Evolutionary conservation across 2,113 vertebrate species (phyloP).

Genomic region (Zootoca vivipara): DNA sequence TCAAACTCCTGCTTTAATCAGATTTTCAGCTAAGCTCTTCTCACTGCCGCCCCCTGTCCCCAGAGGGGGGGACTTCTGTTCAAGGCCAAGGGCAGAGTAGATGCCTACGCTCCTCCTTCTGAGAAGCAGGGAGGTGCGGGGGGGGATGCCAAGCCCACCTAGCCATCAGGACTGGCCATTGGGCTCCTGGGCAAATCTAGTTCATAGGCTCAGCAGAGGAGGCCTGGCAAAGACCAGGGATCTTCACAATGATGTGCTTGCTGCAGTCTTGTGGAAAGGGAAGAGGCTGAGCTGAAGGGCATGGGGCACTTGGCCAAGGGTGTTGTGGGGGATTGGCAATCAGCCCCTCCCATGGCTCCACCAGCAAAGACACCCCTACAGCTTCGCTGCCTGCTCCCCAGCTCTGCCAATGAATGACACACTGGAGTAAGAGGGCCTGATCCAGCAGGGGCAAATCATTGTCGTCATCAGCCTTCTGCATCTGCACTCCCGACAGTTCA

Average conservation of each 20-base stretch:
- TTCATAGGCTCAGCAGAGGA: not conserved
- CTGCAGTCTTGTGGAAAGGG: not conserved
- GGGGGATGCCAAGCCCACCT: constrained; percentile 4
- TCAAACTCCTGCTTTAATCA: not conserved
- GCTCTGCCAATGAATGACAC: too few species aligned
- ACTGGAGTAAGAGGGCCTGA: too few species aligned
- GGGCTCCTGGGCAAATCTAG: too few species aligned
- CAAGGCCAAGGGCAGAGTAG: not conserved
- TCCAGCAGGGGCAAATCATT: not conserved
- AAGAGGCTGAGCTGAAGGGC: not conserved
- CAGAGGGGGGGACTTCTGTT: not conserved
- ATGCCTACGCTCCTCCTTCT: constrained; percentile 37
- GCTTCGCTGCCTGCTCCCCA: too few species aligned
- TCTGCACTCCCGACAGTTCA: too few species aligned
- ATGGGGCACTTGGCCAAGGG: not conserved
- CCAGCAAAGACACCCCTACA: too few species aligned
- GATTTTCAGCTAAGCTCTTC: not conserved
- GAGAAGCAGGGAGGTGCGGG: not conserved
- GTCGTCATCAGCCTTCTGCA: not conserved
- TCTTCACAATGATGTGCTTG: not conserved
- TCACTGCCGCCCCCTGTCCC: not conserved
- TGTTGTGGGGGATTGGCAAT: not conserved
- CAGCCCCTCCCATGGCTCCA: not conserved
- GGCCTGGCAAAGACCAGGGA: constrained; percentile 46
- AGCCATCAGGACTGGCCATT: too few species aligned